Conservation (phyloP, 2,888 invertebrate species). For the Orthonychiurus folsomi region DNA sequence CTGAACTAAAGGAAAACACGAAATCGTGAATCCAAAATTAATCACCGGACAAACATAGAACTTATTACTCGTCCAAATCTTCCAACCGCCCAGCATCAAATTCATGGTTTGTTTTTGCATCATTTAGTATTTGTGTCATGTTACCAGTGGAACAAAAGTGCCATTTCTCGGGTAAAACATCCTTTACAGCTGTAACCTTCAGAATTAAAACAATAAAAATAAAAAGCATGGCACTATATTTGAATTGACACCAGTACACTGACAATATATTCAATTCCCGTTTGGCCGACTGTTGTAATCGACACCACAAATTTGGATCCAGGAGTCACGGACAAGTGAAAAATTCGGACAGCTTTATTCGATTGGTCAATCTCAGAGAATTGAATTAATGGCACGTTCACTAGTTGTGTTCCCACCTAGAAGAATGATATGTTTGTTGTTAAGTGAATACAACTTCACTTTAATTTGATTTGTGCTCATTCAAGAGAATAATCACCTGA, state of each 20-base stretch:
- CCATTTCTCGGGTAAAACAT: neutral
- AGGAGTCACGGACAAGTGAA: neutral
- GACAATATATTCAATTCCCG: neutral
- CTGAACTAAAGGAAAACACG: slow-evolving; percentile 1
- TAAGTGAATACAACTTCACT: too few species aligned
- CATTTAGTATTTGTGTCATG: neutral
- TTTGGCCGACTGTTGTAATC: too few species aligned
- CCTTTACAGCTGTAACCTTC: neutral
- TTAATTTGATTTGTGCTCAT: too few species aligned
- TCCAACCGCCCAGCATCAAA: slow-evolving; percentile 11
- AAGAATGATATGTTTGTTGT: neutral
- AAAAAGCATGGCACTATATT: neutral
- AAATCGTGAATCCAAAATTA: too few species aligned
- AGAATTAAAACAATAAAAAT: too few species aligned
- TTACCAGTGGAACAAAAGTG: neutral
- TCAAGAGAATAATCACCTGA: too few species aligned
- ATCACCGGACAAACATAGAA: too few species aligned
- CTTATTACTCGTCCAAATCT: neutral
- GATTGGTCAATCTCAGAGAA: slow-evolving; percentile 6
- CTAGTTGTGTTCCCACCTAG: too few species aligned
- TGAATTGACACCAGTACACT: neutral
- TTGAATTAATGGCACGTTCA: neutral
- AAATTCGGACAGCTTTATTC: neutral
- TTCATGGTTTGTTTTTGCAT: neutral
- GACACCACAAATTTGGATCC: neutral